Base-by-base conservation (phyloP, 2,888 invertebrate species). In the Drosophila barbarae region DNA sequence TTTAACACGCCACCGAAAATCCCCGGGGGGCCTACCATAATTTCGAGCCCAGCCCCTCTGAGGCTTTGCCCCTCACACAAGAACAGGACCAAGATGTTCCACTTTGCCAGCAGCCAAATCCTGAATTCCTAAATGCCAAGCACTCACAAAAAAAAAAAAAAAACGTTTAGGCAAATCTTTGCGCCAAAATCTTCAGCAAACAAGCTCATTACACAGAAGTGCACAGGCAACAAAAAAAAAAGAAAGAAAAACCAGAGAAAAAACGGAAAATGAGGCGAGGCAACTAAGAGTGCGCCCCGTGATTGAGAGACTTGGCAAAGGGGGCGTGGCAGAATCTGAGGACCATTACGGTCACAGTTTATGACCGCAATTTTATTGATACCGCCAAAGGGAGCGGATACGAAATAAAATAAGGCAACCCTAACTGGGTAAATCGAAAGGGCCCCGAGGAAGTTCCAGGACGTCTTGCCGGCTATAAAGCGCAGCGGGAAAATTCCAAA, bases 351-450 rank as follows among this genome's bases (percentile, higher is more conserved):
- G 81, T 52, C 66, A 52, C 50, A 60, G 61, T 81, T 85, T 81
- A 81, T 83, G 77, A 69, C 55, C 85, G 72, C 81, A 64, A 83
- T 81, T 85, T 81, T 81, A 81, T 81, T 81, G 85, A 85, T 85
- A 81, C 72, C 71, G 83, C 85, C 85, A 66, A 69, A 60, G 81
- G 84, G 73, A 83, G 72, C 58, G 49, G 72, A 76, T 84, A 70
- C 61, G 18, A 74, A 74, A 69, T 41, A 59, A 68, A 63, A 67
- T 46, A 46, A 47, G 39, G 30, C 57, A 41, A 21, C 35, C 60
- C 54, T 38, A 46, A 50, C 44, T 30, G 57, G 26, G 44, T 18
- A 63, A 64, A 44, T 36, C 65, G 47, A 26, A 49, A 30, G 70
- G 73, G 67, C 59, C 67, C 52, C 61, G 35, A 36, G 47, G 26